A percentile compares a stretch with the other conserved stretches of the same genome.
Evolutionary conservation across 2,797 vertebrate species (phyloP).

Genomic region (Sebastes steindachneri): DNA sequence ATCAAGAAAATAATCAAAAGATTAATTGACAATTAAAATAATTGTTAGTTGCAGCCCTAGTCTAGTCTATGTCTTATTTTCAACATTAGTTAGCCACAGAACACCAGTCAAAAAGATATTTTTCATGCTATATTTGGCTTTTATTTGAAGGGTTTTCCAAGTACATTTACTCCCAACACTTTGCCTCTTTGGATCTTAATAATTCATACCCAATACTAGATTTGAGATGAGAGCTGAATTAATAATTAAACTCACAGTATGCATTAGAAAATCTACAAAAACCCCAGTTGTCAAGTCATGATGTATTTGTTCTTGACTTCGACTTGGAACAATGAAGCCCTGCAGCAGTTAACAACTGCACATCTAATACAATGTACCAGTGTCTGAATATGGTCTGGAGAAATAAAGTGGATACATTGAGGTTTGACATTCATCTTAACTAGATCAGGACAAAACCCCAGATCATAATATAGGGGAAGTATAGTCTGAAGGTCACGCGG

Average conservation of each 20-base stretch:
- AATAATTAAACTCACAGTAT: slow-evolving; percentile 42
- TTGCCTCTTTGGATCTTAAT: slow-evolving; percentile 25
- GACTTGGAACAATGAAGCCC: background rate
- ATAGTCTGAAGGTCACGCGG: slow-evolving; percentile 27
- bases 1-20: too few species aligned
- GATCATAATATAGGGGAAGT: background rate
- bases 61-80: background rate
- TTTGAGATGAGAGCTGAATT: slow-evolving; percentile 5
- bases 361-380: background rate
- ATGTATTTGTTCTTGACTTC: background rate
- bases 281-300: background rate
- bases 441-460: background rate
- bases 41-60: too few species aligned
- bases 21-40: too few species aligned
- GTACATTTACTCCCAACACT: slow-evolving; percentile 22
- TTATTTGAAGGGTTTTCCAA: slow-evolving; percentile 1
- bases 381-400: background rate
- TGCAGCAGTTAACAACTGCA: background rate
- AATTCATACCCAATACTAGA: slow-evolving; percentile 30
- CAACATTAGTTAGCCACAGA: background rate
- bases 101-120: background rate
- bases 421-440: slow-evolving; percentile 15
- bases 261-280: slow-evolving; percentile 17
- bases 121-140: background rate
- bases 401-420: background rate